These are phyloP conservation scores for Ennomos erosarius DNA, from an alignment of 2,888 invertebrate species.

Conservation along the genomic window DNA sequence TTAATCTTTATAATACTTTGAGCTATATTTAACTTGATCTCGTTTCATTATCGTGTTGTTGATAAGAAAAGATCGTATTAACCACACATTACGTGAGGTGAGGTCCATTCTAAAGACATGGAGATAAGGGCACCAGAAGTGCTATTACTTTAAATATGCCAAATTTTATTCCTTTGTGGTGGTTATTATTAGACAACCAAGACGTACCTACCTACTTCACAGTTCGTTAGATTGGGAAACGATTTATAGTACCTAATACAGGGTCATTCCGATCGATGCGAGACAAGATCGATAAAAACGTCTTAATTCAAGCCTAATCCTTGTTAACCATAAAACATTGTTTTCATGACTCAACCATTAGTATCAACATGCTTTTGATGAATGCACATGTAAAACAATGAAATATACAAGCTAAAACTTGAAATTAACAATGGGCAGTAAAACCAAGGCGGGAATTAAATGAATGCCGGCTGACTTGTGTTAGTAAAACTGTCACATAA, in stretches of 20 bases:
- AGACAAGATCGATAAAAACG: slow-evolving; percentile 61
- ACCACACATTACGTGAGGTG: slow-evolving; percentile 5
- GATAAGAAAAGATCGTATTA: slow-evolving; percentile 9
- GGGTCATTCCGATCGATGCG: slow-evolving; percentile 48
- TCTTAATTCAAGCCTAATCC: slow-evolving; percentile 42
- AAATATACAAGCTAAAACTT: slow-evolving; percentile 30
- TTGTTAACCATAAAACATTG: slow-evolving; percentile 19
- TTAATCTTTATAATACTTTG: too few relatives aligned
- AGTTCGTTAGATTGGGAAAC: slow-evolving; percentile 12
- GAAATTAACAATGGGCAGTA: slow-evolving; percentile 38
- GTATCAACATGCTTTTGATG: slow-evolving; percentile 3
- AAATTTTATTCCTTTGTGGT: not conserved
- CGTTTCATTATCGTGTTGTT: slow-evolving; percentile 9
- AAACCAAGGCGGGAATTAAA: slow-evolving; percentile 37
- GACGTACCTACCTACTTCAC: slow-evolving; percentile 12
- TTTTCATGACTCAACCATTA: slow-evolving; percentile 51
- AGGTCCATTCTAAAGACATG: not conserved
- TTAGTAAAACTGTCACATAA: slow-evolving; percentile 57
- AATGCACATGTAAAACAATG: slow-evolving; percentile 35
- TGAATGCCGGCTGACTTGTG: slow-evolving; percentile 28
- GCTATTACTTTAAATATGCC: not conserved
- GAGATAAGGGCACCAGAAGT: not conserved
- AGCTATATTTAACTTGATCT: slow-evolving; percentile 10
- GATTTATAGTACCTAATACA: slow-evolving; percentile 43
- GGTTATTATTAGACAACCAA: slow-evolving; percentile 5